Evolutionary conservation across 2,888 invertebrate species (phyloP), one percentile per base, ranked within the genome.

Genomic region (Catocala fraxini): DNA sequence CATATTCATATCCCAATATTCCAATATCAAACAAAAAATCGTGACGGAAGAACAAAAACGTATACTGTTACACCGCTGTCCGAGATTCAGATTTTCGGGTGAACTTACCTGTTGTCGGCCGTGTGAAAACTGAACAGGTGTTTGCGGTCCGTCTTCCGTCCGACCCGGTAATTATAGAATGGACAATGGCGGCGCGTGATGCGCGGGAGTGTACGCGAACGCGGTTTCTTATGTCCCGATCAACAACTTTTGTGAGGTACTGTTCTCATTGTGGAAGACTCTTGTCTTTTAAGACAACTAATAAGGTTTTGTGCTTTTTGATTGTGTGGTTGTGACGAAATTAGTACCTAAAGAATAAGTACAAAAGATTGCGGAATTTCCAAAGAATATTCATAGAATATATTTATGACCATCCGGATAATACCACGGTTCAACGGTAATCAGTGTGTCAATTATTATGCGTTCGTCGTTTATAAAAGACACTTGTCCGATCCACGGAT

Each of bases 81-180:
- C 87, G 82, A 84, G 80, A 84, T 85, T 67, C 68, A 57, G 59
- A 75, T 73, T 73, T 84, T 81, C 77, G 83, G 82, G 75, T 81
- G 80, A 79, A 77, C 79, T 84, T 91, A 91, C 92, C 92, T 92
- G 93, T 86, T 83, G 80, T 71, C 67, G 86, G 87, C 82, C 92
- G 94, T 94, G 94, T 93, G 94, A 94, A 93, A 89, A 89, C 84
- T 77, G 87, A 92, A 94, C 93, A 94, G 93, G 93, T 93, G 93
- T 85, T 78, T 82, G 87, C 77, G 83, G 85, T 79, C 75, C 75
- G 79, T 79, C 86, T 87, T 85, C 86, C 87, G 86, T 83, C 79
- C 86, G 86, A 83, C 79, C 83, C 79, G 80, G 86, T 91, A 92
- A 93, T 92, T 92, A 91, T 87, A 85, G 86, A 75, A 83, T 83